Percentiles rank a stretch among this genome's conserved stretches.
phyloP scores from a whole-genome alignment of 2,888 invertebrate species.

The Uloborus plumipes region DNA sequence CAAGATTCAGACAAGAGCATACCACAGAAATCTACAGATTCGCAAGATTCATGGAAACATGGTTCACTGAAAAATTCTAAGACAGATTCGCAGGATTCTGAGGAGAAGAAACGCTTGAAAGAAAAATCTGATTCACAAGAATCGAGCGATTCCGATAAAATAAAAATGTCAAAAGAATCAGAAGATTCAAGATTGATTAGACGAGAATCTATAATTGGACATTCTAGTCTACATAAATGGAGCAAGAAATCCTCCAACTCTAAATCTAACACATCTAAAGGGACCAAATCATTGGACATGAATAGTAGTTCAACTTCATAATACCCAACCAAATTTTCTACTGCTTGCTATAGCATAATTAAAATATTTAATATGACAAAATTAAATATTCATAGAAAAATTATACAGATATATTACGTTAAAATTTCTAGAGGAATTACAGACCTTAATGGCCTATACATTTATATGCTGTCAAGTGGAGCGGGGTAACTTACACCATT shows the following conservation, averaged over 20 bases:
- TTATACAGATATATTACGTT: too few species aligned
- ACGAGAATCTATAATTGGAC: conserved; percentile 38
- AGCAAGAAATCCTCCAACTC: conserved; percentile 20
- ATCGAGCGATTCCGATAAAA: conserved; percentile 40
- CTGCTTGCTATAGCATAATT: too few species aligned
- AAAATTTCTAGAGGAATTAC: too few species aligned
- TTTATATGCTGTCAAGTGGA: too few species aligned
- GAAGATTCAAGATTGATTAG: conserved; percentile 40
- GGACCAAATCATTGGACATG: conserved; percentile 42
- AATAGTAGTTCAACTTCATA: background rate
- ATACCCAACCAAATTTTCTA: too few species aligned
- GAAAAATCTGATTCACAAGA: conserved; percentile 57
- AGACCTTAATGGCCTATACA: too few species aligned
- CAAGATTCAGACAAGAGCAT: conserved; percentile 21
- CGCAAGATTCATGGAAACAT: conserved; percentile 1
- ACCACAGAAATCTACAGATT: conserved; percentile 22
- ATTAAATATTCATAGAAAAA: too few species aligned
- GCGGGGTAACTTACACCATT: too few species aligned
- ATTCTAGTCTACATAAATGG: conserved; percentile 23
- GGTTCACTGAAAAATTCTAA: conserved; percentile 1
- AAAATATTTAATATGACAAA: too few species aligned
- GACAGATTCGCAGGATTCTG: conserved; percentile 43
- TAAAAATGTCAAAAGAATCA: conserved; percentile 31
- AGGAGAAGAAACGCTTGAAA: conserved; percentile 20
- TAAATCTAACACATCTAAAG: conserved; percentile 32